Conservation (phyloP, 2,113 vertebrate species). For the Alligator mississippiensis region DNA sequence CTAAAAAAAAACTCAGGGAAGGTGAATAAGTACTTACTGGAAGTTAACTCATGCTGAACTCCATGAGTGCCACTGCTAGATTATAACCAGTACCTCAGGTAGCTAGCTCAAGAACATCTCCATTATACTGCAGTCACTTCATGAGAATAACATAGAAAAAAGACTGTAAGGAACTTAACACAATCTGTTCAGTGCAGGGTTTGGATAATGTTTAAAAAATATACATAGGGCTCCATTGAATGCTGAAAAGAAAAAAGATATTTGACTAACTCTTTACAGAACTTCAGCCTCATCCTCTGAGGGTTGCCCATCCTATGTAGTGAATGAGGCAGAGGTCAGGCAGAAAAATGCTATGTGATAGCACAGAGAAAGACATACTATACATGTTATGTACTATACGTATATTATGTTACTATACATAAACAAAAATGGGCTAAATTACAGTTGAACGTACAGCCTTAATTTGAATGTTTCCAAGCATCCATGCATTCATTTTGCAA, state of each 20-base stretch:
- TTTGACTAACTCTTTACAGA: rapidly evolving
- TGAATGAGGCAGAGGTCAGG: background rate
- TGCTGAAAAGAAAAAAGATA: background rate
- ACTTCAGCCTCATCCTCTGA: background rate
- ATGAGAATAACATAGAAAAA: background rate
- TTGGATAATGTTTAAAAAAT: background rate
- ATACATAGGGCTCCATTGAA: background rate
- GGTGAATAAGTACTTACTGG: no score
- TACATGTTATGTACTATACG: no score
- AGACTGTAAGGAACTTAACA: background rate
- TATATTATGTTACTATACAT: background rate
- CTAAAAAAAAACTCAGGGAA: no score
- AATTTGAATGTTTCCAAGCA: background rate
- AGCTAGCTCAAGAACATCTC: background rate
- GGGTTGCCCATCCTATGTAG: rapidly evolving
- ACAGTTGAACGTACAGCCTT: background rate
- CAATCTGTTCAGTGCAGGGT: background rate
- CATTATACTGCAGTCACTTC: background rate
- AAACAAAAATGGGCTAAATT: background rate
- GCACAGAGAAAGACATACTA: no score
- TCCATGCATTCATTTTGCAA: background rate
- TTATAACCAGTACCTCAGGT: rapidly evolving
- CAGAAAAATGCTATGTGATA: background rate
- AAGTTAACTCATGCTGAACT: no score
- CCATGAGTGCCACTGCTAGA: no score